Conservation (phyloP, 2,888 invertebrate genomes). For the Pollenia labialis region DNA sequence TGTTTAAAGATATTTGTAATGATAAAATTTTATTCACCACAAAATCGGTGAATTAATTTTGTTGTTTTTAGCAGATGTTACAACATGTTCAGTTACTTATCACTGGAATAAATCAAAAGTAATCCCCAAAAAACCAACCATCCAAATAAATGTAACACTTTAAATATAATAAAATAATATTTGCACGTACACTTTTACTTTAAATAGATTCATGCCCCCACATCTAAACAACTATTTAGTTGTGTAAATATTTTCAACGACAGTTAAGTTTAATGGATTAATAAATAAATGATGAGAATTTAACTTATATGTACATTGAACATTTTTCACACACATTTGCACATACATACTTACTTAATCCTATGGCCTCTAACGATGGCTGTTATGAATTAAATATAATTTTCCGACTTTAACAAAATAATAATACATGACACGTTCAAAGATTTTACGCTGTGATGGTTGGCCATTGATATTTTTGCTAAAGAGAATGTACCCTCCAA, state of each 20-base stretch:
- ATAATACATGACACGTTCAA: not conserved
- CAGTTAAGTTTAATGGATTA: conserved; percentile 24
- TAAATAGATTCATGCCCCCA: not conserved
- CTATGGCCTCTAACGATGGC: not conserved
- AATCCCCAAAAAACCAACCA: not conserved
- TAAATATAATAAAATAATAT: no score
- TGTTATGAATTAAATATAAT: conserved; percentile 32
- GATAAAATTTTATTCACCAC: no score
- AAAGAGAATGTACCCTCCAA: not conserved
- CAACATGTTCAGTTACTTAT: not conserved
- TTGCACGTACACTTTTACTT: no score
- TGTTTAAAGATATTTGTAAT: no score
- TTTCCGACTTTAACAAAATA: not conserved
- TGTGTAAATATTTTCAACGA: not conserved
- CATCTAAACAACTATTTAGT: not conserved
- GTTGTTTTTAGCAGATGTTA: not conserved
- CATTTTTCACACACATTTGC: not conserved
- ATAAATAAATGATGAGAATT: conserved; percentile 20
- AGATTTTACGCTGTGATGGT: not conserved
- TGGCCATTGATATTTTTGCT: conserved; percentile 6
- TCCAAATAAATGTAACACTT: not conserved
- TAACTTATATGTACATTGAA: not conserved
- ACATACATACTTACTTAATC: not conserved
- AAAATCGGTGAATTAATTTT: no score
- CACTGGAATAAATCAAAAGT: not conserved